These are phyloP conservation scores for Tyria jacobaeae DNA, from an alignment of 2,888 invertebrate genomes.

Conservation along the genomic window DNA sequence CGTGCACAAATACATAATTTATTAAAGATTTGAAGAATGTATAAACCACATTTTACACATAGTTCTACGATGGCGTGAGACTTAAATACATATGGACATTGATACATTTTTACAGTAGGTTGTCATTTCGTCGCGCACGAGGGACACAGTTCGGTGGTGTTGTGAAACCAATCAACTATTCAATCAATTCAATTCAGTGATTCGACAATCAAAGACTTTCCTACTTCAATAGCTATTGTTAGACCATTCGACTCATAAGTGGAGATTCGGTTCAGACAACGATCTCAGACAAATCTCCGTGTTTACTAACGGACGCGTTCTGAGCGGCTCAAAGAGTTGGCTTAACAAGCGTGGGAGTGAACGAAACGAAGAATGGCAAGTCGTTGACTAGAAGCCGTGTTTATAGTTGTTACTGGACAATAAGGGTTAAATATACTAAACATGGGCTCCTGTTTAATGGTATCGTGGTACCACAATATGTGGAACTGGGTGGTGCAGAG, in stretches of 20 bases:
- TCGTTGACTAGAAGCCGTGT: not conserved
- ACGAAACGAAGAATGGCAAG: not conserved
- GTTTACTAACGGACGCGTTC: not conserved
- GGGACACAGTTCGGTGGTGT: not conserved
- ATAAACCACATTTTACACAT: not conserved
- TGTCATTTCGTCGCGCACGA: not conserved
- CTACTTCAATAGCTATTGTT: slow-evolving; percentile 20
- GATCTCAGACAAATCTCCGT: not conserved
- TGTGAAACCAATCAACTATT: slow-evolving; percentile 14
- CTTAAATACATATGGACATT: not conserved
- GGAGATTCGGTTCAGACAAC: not conserved
- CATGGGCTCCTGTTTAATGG: not conserved
- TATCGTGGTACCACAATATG: not conserved
- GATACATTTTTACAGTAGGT: not conserved
- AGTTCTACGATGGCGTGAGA: not conserved
- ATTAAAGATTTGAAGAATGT: not conserved
- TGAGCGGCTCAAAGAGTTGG: not conserved
- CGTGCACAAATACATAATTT: not conserved
- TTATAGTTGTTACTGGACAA: not conserved
- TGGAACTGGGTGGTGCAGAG: not conserved
- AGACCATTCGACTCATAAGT: slow-evolving; percentile 20
- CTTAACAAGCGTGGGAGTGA: not conserved
- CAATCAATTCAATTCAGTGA: slow-evolving; percentile 16
- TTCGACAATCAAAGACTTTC: slow-evolving; percentile 5
- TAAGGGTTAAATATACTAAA: not conserved